phyloP scores from a whole-genome alignment of 2,113 vertebrate genomes.

The Chionomys nivalis region DNA sequence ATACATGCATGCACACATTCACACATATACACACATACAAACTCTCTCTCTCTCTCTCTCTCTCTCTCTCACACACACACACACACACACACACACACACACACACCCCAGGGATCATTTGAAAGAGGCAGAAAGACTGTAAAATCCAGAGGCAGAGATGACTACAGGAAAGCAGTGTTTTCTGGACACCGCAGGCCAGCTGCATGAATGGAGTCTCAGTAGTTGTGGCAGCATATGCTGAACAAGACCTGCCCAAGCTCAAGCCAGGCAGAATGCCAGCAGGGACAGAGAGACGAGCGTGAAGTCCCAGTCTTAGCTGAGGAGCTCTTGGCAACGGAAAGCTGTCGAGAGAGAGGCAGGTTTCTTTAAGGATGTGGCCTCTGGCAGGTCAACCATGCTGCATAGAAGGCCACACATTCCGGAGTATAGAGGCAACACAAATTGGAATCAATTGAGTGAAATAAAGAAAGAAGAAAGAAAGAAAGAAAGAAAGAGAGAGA shows the following conservation, averaged over 20 bases:
- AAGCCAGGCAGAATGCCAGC: background rate
- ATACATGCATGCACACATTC: background rate
- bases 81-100: too few relatives aligned
- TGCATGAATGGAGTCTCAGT: background rate
- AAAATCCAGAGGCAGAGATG: background rate
- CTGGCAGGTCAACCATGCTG: background rate
- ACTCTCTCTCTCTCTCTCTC: too few relatives aligned
- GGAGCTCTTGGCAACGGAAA: background rate
- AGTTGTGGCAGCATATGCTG: background rate
- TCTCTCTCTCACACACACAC: background rate
- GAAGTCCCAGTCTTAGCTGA: background rate
- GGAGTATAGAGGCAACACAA: background rate
- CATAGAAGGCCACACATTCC: background rate
- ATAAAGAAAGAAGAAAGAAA: background rate
- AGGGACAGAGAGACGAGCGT: background rate
- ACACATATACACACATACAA: too few relatives aligned
- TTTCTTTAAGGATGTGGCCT: background rate
- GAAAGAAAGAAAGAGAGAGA: too few relatives aligned
- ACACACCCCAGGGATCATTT: background rate
- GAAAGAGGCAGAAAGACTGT: background rate
- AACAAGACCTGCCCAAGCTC: background rate
- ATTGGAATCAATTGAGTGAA: background rate
- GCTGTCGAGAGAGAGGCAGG: background rate
- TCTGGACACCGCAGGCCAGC: background rate
- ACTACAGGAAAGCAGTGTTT: background rate